A percentile compares a stretch with the other conserved stretches of the same genome.
Evolutionary conservation across 2,888 invertebrate genomes (phyloP).

Genomic region (Dermolepida albohirtum): DNA sequence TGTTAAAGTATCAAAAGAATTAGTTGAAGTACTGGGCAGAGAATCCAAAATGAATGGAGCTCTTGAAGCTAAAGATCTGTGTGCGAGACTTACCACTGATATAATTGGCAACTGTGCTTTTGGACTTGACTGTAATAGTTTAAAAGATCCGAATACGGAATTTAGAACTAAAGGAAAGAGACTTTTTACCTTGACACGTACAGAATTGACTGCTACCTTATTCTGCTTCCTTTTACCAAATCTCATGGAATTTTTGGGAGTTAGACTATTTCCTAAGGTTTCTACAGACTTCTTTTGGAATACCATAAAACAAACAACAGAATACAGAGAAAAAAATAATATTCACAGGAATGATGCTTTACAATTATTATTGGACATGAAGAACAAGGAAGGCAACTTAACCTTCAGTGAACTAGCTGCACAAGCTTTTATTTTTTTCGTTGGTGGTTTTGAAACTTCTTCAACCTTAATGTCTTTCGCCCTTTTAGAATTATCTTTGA

Average conservation of each 20-base stretch:
- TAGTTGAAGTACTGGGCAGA: conserved; percentile 1
- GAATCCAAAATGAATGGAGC: conserved; percentile 1
- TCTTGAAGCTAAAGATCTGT: conserved; percentile 35
- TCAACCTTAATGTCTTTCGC: conserved; percentile 61
- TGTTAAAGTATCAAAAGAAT: conserved; percentile 7
- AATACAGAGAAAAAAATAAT: neutral
- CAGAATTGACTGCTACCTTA: neutral
- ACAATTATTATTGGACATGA: conserved; percentile 10
- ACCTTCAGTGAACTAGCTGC: conserved; percentile 51
- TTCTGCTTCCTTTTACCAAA: conserved; percentile 5
- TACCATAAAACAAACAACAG: conserved; percentile 3
- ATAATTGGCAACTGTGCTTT: conserved; percentile 38
- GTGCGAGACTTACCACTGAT: conserved; percentile 41
- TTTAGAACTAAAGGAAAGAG: conserved; percentile 30
- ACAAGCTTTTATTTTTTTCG: conserved; percentile 62
- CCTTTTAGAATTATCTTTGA: conserved; percentile 60
- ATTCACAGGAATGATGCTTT: conserved; percentile 17
- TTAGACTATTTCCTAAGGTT: neutral
- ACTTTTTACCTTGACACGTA: conserved; percentile 7
- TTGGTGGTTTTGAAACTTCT: conserved; percentile 66
- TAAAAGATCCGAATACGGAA: conserved; percentile 50
- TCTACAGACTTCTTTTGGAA: conserved; percentile 20
- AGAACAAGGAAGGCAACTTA: neutral
- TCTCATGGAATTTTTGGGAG: neutral
- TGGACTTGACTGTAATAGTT: conserved; percentile 37